Conservation (phyloP, 2,888 invertebrate genomes). For the Galeopsomyia nigrocyanea region DNA sequence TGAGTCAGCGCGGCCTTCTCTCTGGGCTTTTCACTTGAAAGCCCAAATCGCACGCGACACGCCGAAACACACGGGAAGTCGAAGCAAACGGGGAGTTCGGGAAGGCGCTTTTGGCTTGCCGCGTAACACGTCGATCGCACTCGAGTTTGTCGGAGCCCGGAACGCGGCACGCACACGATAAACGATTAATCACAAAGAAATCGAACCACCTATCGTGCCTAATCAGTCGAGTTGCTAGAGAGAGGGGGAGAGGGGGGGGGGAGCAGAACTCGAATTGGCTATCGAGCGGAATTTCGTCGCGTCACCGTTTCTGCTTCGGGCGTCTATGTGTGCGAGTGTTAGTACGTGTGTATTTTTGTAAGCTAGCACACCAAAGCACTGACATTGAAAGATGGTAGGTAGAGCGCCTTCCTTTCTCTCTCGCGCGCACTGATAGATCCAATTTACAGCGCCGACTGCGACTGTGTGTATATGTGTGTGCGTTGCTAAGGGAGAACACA, state of each 20-base stretch:
- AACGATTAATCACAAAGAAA: slow-evolving; percentile 60
- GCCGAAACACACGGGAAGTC: slow-evolving; percentile 22
- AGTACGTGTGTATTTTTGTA: slow-evolving; percentile 1
- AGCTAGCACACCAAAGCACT: slow-evolving; percentile 2
- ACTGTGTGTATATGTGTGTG: slow-evolving; percentile 13
- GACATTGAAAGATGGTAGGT: slow-evolving; percentile 46
- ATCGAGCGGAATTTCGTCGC: slow-evolving; percentile 30
- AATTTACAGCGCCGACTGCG: slow-evolving; percentile 63
- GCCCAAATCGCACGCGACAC: slow-evolving; percentile 28
- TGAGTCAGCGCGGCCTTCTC: slow-evolving; percentile 18
- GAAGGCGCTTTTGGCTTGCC: not conserved
- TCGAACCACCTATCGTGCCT: slow-evolving; percentile 54
- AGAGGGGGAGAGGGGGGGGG: slow-evolving; percentile 11
- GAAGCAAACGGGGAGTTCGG: not conserved
- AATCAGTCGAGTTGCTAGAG: slow-evolving; percentile 55
- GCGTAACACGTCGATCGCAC: too few relatives aligned
- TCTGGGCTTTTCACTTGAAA: slow-evolving; percentile 19
- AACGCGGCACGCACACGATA: slow-evolving; percentile 30
- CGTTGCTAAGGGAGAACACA: slow-evolving; percentile 48
- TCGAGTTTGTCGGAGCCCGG: too few relatives aligned
- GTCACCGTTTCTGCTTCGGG: too few relatives aligned
- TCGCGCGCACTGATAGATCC: slow-evolving; percentile 63
- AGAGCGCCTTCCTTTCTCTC: slow-evolving; percentile 24
- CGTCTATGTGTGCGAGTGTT: slow-evolving; percentile 3
- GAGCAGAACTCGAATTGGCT: slow-evolving; percentile 45